Evolutionary conservation across 1,140 invertebrate species (phyloP).

Genomic region (Probaryconus sp.): DNA sequence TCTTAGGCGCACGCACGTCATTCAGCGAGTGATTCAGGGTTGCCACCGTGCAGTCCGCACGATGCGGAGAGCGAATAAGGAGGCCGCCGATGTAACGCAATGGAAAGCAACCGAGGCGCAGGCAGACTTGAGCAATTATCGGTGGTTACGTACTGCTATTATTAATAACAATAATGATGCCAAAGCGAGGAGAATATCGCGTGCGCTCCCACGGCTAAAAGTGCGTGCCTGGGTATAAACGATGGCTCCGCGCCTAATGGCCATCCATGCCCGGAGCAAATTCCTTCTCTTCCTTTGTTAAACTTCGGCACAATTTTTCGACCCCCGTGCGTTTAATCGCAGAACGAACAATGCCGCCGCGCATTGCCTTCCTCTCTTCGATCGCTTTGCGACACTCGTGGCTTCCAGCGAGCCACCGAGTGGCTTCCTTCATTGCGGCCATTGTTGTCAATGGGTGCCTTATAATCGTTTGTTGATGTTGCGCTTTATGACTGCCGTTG

Average conservation of each 20-base stretch:
- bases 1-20: slow-evolving; percentile 56
- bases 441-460: too few species aligned
- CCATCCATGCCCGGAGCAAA: slow-evolving; percentile 76
- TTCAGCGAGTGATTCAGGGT: slow-evolving; percentile 52
- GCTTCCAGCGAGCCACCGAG: too few species aligned
- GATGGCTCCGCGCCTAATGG: slow-evolving; percentile 75
- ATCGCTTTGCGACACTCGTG: background rate
- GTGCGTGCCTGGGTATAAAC: slow-evolving; percentile 76
- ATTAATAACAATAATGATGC: slow-evolving; percentile 77
- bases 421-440: too few species aligned
- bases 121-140: slow-evolving; percentile 77
- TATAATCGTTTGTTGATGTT: background rate
- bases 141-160: slow-evolving; percentile 74
- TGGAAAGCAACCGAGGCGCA: slow-evolving; percentile 74
- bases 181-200: slow-evolving; percentile 72
- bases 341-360: slow-evolving; percentile 9
- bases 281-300: slow-evolving; percentile 68
- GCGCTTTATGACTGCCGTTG: background rate
- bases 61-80: slow-evolving; percentile 41
- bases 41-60: slow-evolving; percentile 48
- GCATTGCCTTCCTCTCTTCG: slow-evolving; percentile 16
- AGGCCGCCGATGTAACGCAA: slow-evolving; percentile 61
- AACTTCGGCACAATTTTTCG: slow-evolving; percentile 37
- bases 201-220: slow-evolving; percentile 74
- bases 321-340: slow-evolving; percentile 31